A percentile compares a stretch with the other conserved stretches of the same genome.
Conservation (phyloP, 2,797 vertebrate species). For the Labeo calbasu region DNA sequence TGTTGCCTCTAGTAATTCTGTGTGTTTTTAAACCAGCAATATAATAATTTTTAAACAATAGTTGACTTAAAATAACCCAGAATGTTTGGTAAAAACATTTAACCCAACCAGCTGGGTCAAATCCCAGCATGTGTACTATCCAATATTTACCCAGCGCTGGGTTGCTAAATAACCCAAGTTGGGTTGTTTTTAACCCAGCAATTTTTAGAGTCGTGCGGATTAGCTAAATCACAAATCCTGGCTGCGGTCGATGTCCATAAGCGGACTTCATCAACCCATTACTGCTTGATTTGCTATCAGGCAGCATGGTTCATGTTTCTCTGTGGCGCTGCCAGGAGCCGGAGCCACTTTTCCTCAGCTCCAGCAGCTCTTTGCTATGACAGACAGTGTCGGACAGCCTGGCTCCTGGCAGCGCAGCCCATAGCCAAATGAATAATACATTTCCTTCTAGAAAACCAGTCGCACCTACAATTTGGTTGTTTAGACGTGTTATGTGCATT, state of each 20-base stretch:
- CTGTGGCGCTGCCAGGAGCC: constrained; percentile 31
- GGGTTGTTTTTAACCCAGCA: too few species aligned
- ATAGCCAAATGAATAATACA: constrained; percentile 54
- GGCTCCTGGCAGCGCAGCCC: constrained; percentile 42
- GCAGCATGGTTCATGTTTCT: constrained; percentile 40
- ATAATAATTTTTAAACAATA: too few species aligned
- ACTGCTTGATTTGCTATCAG: constrained; percentile 28
- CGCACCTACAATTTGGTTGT: constrained; percentile 8
- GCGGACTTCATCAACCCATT: constrained; percentile 30
- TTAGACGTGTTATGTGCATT: not conserved
- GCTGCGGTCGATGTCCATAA: constrained; percentile 1
- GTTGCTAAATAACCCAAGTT: too few species aligned
- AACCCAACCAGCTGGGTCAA: too few species aligned
- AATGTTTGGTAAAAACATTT: too few species aligned
- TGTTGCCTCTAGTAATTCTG: too few species aligned
- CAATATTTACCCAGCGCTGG: too few species aligned
- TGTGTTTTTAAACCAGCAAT: too few species aligned
- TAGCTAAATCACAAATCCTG: constrained; percentile 15
- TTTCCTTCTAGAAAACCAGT: constrained; percentile 46
- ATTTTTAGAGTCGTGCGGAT: not conserved
- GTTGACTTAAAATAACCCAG: too few species aligned
- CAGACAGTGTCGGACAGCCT: constrained; percentile 42
- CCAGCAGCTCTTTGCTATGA: constrained; percentile 35
- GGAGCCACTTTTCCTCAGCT: constrained; percentile 4
- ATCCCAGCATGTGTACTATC: too few species aligned